A percentile compares a stretch with the other conserved stretches of the same genome.
These are phyloP conservation scores for Steinernema feltiae DNA, from an alignment of 1,140 invertebrate genomes.

Conservation along the genomic window DNA sequence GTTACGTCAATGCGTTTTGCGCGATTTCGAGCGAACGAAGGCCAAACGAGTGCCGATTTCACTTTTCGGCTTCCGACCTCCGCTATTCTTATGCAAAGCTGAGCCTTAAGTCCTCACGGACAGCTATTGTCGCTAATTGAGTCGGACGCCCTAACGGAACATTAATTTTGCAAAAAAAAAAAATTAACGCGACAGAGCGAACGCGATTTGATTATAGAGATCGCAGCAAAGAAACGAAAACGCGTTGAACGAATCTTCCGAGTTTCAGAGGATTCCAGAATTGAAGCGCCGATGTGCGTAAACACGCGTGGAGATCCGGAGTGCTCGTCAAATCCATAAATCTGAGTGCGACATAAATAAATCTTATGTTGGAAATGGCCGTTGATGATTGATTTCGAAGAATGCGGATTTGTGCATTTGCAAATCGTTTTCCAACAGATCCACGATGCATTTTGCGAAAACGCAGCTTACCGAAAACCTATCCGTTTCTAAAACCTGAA, in stretches of 20 bases:
- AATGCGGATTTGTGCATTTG: not conserved
- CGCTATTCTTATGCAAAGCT: too few species aligned
- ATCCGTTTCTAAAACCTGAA: too few species aligned
- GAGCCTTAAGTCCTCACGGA: not conserved
- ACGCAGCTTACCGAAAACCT: too few species aligned
- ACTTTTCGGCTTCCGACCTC: not conserved
- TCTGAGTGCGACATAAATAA: not conserved
- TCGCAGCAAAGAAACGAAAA: too few species aligned
- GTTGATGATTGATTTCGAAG: not conserved
- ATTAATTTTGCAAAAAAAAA: not conserved
- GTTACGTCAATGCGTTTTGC: constrained; percentile 11
- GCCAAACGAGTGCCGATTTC: not conserved
- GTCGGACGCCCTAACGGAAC: not conserved
- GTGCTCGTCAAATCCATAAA: not conserved
- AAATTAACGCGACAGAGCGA: not conserved
- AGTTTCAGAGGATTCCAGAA: too few species aligned
- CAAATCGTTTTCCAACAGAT: too few species aligned
- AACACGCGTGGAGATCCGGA: not conserved
- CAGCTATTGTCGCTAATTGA: not conserved
- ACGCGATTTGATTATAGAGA: too few species aligned
- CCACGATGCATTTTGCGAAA: too few species aligned
- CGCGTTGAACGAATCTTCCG: too few species aligned
- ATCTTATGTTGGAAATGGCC: constrained; percentile 7
- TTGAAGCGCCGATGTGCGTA: not conserved
- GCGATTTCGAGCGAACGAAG: not conserved